Percentiles rank a stretch among this genome's conserved stretches.
Evolutionary conservation across 1,140 invertebrate species (phyloP).

Genomic region (Oncopodura yosiiana): DNA sequence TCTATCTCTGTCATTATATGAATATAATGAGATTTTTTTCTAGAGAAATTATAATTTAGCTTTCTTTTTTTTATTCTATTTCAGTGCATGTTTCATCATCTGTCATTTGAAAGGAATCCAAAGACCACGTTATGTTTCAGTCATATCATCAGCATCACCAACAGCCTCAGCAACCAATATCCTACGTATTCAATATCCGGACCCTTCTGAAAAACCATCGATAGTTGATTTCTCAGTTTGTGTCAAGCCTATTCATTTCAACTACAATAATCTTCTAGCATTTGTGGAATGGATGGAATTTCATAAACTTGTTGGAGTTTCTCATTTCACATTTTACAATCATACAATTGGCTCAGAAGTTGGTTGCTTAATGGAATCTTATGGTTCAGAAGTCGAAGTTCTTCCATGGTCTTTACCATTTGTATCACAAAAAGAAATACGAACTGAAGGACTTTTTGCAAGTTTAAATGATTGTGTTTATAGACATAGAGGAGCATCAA

Average conservation of each 20-base stretch:
- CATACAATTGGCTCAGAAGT: conserved; percentile 71
- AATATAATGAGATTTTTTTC: no score
- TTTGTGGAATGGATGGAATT: conserved; percentile 87
- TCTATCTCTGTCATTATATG: no score
- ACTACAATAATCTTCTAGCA: conserved; percentile 67
- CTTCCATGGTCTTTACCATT: conserved; percentile 84
- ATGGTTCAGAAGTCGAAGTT: conserved; percentile 62
- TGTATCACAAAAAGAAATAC: conserved; percentile 77
- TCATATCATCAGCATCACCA: conserved; percentile 46
- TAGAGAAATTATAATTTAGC: no score
- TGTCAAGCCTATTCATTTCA: conserved; percentile 84
- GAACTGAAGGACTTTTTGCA: conserved; percentile 83
- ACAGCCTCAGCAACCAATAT: conserved; percentile 52
- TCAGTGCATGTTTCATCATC: conserved; percentile 70
- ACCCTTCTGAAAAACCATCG: conserved; percentile 8
- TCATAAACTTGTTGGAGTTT: conserved; percentile 71
- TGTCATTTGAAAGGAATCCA: conserved; percentile 23
- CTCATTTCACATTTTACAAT: conserved; percentile 87
- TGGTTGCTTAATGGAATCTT: conserved; percentile 68
- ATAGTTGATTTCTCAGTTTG: conserved; percentile 65
- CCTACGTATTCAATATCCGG: conserved; percentile 42
- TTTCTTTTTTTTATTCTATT: conserved; percentile 5
- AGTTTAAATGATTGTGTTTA: conserved; percentile 89
- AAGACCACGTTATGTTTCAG: conserved; percentile 51
- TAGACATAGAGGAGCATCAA: conserved; percentile 57